Conservation (phyloP, 2,113 vertebrate genomes). For the Thamnaconus septentrionalis region DNA sequence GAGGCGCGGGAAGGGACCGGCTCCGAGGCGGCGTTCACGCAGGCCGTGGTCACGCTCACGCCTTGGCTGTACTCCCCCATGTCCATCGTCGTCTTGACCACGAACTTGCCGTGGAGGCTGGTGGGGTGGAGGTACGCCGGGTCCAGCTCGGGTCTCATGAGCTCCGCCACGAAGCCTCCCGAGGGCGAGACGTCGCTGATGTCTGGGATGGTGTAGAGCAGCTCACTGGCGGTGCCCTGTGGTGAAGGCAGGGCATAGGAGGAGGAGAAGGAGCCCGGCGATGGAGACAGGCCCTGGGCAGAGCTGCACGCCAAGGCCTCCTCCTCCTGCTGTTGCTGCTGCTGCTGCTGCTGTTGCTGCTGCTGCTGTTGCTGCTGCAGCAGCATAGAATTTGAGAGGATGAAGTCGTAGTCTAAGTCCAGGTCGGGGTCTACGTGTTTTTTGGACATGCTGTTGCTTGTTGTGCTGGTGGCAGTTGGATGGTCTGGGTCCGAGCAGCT, state of each 20-base stretch:
- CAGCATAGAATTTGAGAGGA: constrained; percentile 89
- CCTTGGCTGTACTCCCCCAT: constrained; percentile 83
- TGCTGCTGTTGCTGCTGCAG: constrained; percentile 81
- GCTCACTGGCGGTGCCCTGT: constrained; percentile 65
- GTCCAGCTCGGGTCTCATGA: constrained; percentile 93
- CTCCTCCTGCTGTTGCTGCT: constrained; percentile 65
- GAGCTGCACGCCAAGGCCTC: constrained; percentile 66
- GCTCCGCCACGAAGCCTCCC: constrained; percentile 93
- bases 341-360: constrained; percentile 68
- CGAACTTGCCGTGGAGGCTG: constrained; percentile 89
- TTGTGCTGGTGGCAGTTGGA: constrained; percentile 58
- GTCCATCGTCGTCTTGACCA: constrained; percentile 87
- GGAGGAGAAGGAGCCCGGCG: constrained; percentile 75
- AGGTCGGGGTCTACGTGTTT: constrained; percentile 85
- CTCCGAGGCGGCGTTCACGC: constrained; percentile 68
- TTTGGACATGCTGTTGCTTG: constrained; percentile 72
- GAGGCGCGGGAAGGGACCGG: constrained; percentile 45
- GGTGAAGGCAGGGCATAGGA: constrained; percentile 78
- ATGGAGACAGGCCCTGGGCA: constrained; percentile 70
- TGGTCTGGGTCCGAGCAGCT: constrained; percentile 69
- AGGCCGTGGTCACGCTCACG: constrained; percentile 80
- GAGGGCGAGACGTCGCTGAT: constrained; percentile 91
- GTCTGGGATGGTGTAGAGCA: constrained; percentile 85
- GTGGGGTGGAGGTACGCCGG: constrained; percentile 86
- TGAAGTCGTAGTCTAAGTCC: constrained; percentile 95